Percentiles rank a stretch among this genome's conserved stretches.
These are phyloP conservation scores for Enteromius treurensis DNA, from an alignment of 2,797 vertebrate species.

Conservation along the genomic window DNA sequence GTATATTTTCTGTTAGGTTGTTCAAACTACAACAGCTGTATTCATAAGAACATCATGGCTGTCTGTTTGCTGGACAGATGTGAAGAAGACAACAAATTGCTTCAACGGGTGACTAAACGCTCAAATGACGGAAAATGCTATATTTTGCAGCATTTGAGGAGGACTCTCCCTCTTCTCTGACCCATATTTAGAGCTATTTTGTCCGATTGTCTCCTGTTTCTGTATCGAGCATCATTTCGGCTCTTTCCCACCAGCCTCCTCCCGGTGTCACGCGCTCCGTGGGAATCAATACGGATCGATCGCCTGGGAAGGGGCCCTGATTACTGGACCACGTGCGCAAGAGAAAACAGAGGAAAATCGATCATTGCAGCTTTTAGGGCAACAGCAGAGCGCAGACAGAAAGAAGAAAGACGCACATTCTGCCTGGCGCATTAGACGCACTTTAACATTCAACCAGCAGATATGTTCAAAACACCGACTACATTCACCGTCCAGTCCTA, in stretches of 20 bases:
- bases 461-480: constrained; percentile 4
- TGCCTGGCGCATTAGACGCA: constrained; percentile 4
- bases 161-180: constrained; percentile 35
- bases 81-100: background rate
- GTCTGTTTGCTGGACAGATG: background rate
- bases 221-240: constrained; percentile 50
- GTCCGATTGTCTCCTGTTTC: constrained; percentile 38
- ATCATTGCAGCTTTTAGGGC: constrained; percentile 87
- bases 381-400: constrained; percentile 79
- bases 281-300: constrained; percentile 81
- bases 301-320: constrained; percentile 85
- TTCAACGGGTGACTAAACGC: background rate
- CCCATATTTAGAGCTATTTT: constrained; percentile 44
- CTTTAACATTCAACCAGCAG: constrained; percentile 43
- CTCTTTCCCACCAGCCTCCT: constrained; percentile 55
- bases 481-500: background rate
- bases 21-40: background rate
- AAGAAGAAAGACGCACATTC: constrained; percentile 60
- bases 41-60: background rate
- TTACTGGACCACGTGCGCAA: constrained; percentile 86
- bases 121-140: background rate
- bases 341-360: constrained; percentile 87
- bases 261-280: constrained; percentile 68
- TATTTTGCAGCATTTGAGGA: background rate
- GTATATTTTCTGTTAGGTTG: background rate